Evolutionary conservation across 37 sponge, comb jelly and placozoan species (phyloP), one percentile per base, ranked within the genome.

Genomic region (Corticium candelabrum): DNA sequence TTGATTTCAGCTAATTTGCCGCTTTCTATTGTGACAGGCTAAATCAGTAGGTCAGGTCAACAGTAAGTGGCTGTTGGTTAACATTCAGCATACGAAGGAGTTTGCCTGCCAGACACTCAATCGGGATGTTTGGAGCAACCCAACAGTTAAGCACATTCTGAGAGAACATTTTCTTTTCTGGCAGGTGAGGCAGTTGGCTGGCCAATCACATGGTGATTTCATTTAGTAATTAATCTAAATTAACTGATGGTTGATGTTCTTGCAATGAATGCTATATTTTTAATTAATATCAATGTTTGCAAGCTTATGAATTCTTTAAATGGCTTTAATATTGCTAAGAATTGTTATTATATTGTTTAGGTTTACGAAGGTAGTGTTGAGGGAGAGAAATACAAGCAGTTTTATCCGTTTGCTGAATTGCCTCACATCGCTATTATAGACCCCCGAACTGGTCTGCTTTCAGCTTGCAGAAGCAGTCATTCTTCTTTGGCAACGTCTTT

Each of bases 61-160:
- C 70, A 11, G 50, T 41, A 82, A 76, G 31, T 93, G 94, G 94
- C 41, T 93, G 35, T 78, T 93, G 0, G 86, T 93, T 29, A 93
- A 93, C 41, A 33, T 93, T 2, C 94, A 93, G 56, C 88, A 93
- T 50, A 67, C 86, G 11, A 82, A 72, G 40, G 91, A 90, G 70
- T 93, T 93, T 85, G 38, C 85, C n/a, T 87, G 86, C 3, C 92
- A 90, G 35, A 76, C 84, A 0, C 82, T 93, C 40, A 93, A 93
- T 72, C 72, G 94, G 57, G 94, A 93, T 77, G 80, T 93, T 21
- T 93, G 94, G 94, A 93, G 84, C 71, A 82, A 90, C 77, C 37
- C 35, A 7, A 36, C 40, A 29, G 86, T 93, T 3, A 87, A 76
- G 78, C 41, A 69, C 35, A 57, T 85, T 21, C 2, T 93, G 32